Percentiles rank a stretch among this genome's conserved stretches.
Evolutionary conservation across 2,888 invertebrate genomes (phyloP).

Genomic region (Gastrophysa polygoni): DNA sequence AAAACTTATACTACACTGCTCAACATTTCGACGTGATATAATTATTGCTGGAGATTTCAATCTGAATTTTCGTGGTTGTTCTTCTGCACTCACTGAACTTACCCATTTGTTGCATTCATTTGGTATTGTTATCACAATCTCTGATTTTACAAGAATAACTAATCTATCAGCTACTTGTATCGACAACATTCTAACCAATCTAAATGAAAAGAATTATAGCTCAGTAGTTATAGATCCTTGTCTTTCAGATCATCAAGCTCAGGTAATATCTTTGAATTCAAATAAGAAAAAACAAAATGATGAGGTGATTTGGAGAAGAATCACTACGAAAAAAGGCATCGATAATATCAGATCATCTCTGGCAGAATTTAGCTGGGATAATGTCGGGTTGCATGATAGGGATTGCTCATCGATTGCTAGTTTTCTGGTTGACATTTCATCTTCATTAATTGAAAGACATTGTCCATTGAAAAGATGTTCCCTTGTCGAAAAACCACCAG

Average conservation of each 20-base stretch:
- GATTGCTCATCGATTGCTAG: not conserved
- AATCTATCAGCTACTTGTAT: not conserved
- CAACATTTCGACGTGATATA: not conserved
- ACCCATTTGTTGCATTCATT: not conserved
- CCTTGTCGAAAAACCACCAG: not conserved
- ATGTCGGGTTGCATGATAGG: not conserved
- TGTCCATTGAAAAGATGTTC: not conserved
- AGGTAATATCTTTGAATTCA: not conserved
- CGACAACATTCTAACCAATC: not conserved
- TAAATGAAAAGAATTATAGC: not conserved
- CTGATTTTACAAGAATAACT: not conserved
- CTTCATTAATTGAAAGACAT: conserved; percentile 2
- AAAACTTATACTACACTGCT: not conserved
- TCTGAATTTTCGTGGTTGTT: not conserved
- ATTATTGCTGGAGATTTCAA: conserved; percentile 2
- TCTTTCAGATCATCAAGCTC: not conserved
- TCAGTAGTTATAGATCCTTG: not conserved
- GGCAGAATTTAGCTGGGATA: not conserved
- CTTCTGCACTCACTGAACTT: conserved; percentile 1
- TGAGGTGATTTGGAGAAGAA: not conserved
- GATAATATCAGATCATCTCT: not conserved
- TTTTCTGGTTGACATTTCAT: not conserved
- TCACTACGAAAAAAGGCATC: not conserved
- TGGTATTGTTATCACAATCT: not conserved
- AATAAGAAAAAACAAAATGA: not conserved